phyloP scores from a whole-genome alignment of 1,140 invertebrate genomes.

The Chrysoperla carnea region DNA sequence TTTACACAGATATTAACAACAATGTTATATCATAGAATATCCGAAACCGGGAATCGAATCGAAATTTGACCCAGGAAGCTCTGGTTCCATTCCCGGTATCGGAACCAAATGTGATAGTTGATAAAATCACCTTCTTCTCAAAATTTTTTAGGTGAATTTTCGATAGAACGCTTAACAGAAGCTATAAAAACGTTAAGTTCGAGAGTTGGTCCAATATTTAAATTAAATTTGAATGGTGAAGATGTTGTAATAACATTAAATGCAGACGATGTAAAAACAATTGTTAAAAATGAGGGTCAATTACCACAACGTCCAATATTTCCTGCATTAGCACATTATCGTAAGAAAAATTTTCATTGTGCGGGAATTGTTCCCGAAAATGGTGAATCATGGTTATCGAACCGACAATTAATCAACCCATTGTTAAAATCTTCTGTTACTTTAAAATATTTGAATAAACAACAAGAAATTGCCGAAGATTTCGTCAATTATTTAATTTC shows the following conservation, averaged over 20 bases:
- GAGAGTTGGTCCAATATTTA: constrained; percentile 19
- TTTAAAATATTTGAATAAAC: constrained; percentile 10
- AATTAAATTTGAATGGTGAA: constrained; percentile 15
- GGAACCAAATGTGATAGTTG: too few relatives aligned
- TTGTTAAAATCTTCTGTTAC: constrained; percentile 15
- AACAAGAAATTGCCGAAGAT: constrained; percentile 13
- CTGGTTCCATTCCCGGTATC: too few relatives aligned
- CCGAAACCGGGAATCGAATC: too few relatives aligned
- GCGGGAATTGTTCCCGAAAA: constrained; percentile 21
- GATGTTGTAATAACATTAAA: constrained; percentile 17
- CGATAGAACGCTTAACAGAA: constrained; percentile 18
- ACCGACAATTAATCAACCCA: constrained; percentile 14
- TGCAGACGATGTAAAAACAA: constrained; percentile 16
- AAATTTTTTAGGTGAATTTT: constrained; percentile 12
- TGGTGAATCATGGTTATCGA: constrained; percentile 21
- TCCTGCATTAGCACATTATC: constrained; percentile 17
- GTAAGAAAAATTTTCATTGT: constrained; percentile 16
- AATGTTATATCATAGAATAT: too few relatives aligned
- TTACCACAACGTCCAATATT: constrained; percentile 18
- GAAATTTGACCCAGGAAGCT: too few relatives aligned
- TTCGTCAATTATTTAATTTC: constrained; percentile 17
- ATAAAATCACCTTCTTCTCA: too few relatives aligned
- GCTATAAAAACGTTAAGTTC: constrained; percentile 17
- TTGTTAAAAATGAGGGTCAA: constrained; percentile 19
- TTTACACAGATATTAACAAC: not conserved